phyloP scores from a whole-genome alignment of 2,888 invertebrate species.

The Machimus atricapillus region DNA sequence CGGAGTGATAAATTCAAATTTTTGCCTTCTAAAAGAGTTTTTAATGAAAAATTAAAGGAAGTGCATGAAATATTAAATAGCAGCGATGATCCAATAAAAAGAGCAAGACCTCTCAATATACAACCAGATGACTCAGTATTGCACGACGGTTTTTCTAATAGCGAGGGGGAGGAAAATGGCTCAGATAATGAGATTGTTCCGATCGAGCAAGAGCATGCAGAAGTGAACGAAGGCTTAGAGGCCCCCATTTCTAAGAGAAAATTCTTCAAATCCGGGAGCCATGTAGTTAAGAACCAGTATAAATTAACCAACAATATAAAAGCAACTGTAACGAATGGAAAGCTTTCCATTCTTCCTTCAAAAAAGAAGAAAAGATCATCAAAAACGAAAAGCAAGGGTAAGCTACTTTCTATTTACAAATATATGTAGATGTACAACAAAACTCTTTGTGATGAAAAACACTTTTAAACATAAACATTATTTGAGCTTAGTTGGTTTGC shows the following conservation, averaged over 20 bases:
- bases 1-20: slow-evolving; percentile 56
- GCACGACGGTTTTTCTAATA: background rate
- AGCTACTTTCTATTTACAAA: background rate
- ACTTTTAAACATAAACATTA: too few species aligned
- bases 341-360: slow-evolving; percentile 52
- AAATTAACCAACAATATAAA: slow-evolving; percentile 57
- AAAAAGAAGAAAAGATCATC: slow-evolving; percentile 6
- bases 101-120: slow-evolving; percentile 55
- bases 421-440: too few species aligned
- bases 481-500: too few species aligned
- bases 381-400: background rate
- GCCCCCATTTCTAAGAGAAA: slow-evolving; percentile 51
- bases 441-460: too few species aligned
- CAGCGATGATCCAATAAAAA: slow-evolving; percentile 57
- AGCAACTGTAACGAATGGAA: slow-evolving; percentile 56
- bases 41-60: slow-evolving; percentile 55
- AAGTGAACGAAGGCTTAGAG: background rate
- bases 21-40: slow-evolving; percentile 53
- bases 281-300: slow-evolving; percentile 56
- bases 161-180: slow-evolving; percentile 41
- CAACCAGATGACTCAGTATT: background rate
- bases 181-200: background rate
- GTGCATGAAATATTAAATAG: slow-evolving; percentile 55
- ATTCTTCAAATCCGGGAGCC: slow-evolving; percentile 57
- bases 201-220: too few species aligned